Percentiles rank a stretch among this genome's conserved stretches.
phyloP scores from a whole-genome alignment of 1,140 invertebrate species.

The Drosophila saltans region DNA sequence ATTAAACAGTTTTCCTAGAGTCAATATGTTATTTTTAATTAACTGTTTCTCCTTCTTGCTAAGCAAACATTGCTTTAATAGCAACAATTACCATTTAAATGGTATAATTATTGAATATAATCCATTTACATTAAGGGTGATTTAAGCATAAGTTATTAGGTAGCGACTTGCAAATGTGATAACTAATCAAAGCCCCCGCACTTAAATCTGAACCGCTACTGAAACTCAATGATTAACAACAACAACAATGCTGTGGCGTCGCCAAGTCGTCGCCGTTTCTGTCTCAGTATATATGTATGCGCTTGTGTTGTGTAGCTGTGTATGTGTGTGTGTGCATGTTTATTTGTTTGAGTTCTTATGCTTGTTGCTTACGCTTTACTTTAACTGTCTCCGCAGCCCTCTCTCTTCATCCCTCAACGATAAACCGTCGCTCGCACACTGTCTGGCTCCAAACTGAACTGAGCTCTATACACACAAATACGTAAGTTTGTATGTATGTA shows the following conservation, averaged over 20 bases:
- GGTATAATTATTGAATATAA: neutral
- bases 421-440: conserved; percentile 13
- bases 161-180: conserved; percentile 2
- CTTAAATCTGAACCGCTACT: conserved; percentile 44
- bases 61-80: neutral
- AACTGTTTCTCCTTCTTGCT: neutral
- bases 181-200: conserved; percentile 47
- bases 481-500: neutral
- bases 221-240: conserved; percentile 44
- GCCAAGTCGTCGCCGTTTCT: conserved; percentile 63
- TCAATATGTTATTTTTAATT: too few relatives aligned
- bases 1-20: too few relatives aligned
- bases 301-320: conserved; percentile 26
- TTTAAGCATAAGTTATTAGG: neutral
- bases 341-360: conserved; percentile 36
- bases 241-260: conserved; percentile 67
- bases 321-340: conserved; percentile 14
- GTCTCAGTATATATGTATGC: neutral
- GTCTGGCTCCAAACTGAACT: conserved; percentile 23
- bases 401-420: neutral
- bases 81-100: neutral
- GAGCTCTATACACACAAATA: neutral
- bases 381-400: conserved; percentile 29
- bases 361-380: conserved; percentile 37
- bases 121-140: neutral